These are phyloP conservation scores for Saccostrea glomerata DNA, from an alignment of 1,140 invertebrate species.

Conservation along the genomic window DNA sequence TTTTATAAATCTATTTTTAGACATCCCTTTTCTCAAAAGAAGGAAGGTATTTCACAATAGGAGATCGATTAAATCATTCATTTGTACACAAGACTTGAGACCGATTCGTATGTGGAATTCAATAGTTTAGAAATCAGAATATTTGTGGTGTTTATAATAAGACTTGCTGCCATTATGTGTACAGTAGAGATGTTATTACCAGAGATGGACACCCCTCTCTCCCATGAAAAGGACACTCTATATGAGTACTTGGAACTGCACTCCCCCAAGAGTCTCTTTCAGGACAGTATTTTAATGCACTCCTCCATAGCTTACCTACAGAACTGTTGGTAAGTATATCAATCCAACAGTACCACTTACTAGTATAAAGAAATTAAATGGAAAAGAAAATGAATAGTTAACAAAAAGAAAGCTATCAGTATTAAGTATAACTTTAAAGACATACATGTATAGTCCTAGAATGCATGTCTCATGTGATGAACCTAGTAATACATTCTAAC, in stretches of 20 bases:
- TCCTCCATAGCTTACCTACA: neutral
- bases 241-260: constrained; percentile 24
- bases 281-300: neutral
- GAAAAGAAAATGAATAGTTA: neutral
- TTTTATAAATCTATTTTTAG: constrained; percentile 28
- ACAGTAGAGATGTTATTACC: constrained; percentile 4
- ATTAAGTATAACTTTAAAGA: too few species aligned
- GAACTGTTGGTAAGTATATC: constrained; percentile 21
- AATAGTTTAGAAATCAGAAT: neutral
- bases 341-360: neutral
- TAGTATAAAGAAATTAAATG: neutral
- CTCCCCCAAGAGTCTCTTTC: neutral
- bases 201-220: neutral
- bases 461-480: too few species aligned
- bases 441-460: too few species aligned
- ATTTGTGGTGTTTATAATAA: neutral
- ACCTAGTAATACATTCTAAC: too few species aligned
- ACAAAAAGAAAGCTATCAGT: too few species aligned
- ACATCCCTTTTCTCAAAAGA: neutral
- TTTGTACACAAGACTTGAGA: neutral
- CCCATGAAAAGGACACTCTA: neutral
- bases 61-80: neutral
- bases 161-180: neutral
- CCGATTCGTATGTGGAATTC: neutral
- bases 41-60: neutral